Evolutionary conservation across 2,888 invertebrate species (phyloP), one percentile per base, ranked within the genome.

Genomic region (Psylliodes chrysocephalus): DNA sequence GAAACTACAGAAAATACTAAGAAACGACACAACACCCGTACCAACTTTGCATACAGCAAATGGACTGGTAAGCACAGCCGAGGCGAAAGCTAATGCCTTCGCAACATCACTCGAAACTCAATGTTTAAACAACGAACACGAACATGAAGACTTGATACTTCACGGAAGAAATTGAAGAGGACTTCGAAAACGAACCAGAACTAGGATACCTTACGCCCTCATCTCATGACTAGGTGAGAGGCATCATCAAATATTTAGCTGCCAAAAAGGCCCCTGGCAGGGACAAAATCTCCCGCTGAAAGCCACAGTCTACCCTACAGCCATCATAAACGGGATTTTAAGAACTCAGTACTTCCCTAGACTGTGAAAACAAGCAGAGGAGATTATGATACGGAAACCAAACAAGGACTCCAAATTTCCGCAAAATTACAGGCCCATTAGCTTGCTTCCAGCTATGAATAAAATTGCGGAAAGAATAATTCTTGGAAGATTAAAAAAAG

Each of bases 361-460:
- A 8, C 30, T 2, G 7, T 8, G 30, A 6, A 66, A 66, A 25
- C 22, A 53, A 8, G 49, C 47, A 2, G 63, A 63, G 40, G 60
- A 15, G 19, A 5, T 56, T 1, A 63, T 63, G 7, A 10, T 19
- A 1, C 18, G 8, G 1, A 47, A 18, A 22, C 2, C 22, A 6
- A 22, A 22, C 22, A 22, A 22, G 22, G 22, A 54, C 10, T 22
- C 18, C 1, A 42, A 22, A 1, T 28, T 28, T 33, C 55, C 64
- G 7, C 15, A 17, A 2, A 18, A 10, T n/a, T 56, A 65, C 30
- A 8, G 62, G 8, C 56, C 66, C 1, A 66, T 66, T 18, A 60
- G 60, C 40, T 59, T 63, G 8, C 59, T 63, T 0, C 47, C 62
- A 6, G 44, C 47, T 2, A 40, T 63, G 14, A 54, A 54, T 30